Conservation (phyloP, 2,113 vertebrate species). For the Cranoglanis bouderius region DNA sequence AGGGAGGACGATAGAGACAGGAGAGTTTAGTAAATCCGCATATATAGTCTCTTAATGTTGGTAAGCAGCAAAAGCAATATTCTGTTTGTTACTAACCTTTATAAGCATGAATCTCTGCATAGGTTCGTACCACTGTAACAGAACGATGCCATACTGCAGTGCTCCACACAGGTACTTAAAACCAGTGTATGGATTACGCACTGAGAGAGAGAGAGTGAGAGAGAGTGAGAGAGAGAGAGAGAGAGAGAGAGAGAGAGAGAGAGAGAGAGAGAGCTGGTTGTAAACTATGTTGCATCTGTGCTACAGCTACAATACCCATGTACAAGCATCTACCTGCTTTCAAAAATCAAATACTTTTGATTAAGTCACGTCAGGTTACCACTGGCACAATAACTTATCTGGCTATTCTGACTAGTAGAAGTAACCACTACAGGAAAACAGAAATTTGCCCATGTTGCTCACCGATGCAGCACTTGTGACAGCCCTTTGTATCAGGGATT, state of each 20-base stretch:
- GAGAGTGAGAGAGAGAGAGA: not conserved
- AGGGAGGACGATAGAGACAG: not conserved
- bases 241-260: not conserved
- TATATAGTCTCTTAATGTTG: not conserved
- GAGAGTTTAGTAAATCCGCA: not conserved
- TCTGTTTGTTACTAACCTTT: slow-evolving; percentile 78
- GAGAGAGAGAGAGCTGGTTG: not conserved
- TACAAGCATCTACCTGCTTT: not conserved
- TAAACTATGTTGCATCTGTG: not conserved
- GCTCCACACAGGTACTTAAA: slow-evolving; percentile 97
- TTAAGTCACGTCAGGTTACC: not conserved
- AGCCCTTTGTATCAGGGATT: slow-evolving; percentile 98
- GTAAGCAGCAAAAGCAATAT: too few relatives aligned
- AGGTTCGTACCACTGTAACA: slow-evolving; percentile 99
- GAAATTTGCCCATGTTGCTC: slow-evolving; percentile 60
- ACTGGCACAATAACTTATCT: not conserved
- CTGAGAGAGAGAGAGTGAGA: slow-evolving; percentile 63
- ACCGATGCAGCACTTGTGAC: slow-evolving; percentile 99
- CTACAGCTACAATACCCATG: not conserved
- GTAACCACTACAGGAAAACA: not conserved
- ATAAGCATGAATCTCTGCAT: slow-evolving; percentile 99
- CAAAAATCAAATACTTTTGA: not conserved
- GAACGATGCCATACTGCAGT: slow-evolving; percentile 92
- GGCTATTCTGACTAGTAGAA: not conserved
- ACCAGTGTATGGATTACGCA: slow-evolving; percentile 95